Evolutionary conservation across 2,797 vertebrate species (phyloP).

Genomic region (Xyrichtys novacula): DNA sequence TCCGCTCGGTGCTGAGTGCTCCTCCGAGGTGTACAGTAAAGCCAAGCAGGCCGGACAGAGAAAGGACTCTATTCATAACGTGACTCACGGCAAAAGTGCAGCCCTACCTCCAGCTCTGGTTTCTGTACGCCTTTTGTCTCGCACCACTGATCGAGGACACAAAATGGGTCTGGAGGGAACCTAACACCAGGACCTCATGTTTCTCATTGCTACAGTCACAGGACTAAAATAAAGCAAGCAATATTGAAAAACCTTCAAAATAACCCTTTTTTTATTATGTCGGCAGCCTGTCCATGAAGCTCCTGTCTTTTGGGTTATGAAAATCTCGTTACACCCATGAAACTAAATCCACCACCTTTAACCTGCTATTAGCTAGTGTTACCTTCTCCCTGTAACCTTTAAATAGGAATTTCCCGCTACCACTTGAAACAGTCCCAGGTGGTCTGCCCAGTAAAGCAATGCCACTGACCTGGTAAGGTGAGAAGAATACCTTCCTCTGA

Average conservation of each 20-base stretch:
- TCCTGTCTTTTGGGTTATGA: neutral
- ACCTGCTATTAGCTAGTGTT: conserved; percentile 21
- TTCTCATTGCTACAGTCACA: conserved; percentile 66
- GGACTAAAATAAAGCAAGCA: conserved; percentile 33
- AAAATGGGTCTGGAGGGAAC: conserved; percentile 84
- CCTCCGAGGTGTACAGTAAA: conserved; percentile 80
- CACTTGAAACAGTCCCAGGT: conserved; percentile 69
- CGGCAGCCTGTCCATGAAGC: neutral
- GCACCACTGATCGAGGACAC: conserved; percentile 74
- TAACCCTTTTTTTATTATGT: neutral
- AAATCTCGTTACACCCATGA: neutral
- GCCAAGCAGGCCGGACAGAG: conserved; percentile 58
- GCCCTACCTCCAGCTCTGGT: conserved; percentile 76
- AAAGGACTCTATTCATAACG: conserved; percentile 82
- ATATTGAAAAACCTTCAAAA: neutral
- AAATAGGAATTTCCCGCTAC: conserved; percentile 61
- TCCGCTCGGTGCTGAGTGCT: conserved; percentile 76
- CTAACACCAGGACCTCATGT: conserved; percentile 76
- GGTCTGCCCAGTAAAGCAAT: conserved; percentile 68
- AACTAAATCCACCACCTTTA: neutral
- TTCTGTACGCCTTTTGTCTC: conserved; percentile 84
- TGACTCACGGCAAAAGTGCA: conserved; percentile 72
- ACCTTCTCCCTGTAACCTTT: conserved; percentile 60
- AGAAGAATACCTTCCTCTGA: conserved; percentile 60
- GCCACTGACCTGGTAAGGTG: conserved; percentile 76